phyloP scores from a whole-genome alignment of 2,113 vertebrate species.

The Passer domesticus region DNA sequence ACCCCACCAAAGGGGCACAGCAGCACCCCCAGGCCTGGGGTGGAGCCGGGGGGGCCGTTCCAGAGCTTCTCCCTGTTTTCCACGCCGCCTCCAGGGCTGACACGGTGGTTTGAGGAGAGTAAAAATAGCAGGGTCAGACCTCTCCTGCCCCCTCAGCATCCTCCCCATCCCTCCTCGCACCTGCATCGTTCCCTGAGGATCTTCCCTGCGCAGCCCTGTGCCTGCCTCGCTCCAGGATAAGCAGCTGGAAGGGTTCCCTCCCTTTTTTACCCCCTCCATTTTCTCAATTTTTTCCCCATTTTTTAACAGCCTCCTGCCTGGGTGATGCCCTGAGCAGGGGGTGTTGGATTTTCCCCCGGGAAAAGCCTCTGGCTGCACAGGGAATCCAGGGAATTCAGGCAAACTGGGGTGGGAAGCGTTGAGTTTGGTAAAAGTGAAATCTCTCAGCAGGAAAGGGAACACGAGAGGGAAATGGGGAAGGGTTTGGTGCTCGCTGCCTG shows the following conservation, averaged over 20 bases:
- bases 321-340: fast-evolving
- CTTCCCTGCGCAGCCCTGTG: neutral
- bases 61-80: neutral
- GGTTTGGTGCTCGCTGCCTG: neutral
- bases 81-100: neutral
- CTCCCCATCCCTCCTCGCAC: neutral
- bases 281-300: fast-evolving
- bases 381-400: neutral
- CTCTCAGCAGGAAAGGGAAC: neutral
- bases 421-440: neutral
- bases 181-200: neutral
- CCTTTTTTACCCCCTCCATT: neutral
- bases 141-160: neutral
- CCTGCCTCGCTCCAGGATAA: neutral
- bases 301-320: neutral
- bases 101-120: neutral
- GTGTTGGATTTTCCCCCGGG: neutral
- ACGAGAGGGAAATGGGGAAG: fast-evolving
- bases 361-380: neutral
- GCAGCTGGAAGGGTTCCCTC: neutral
- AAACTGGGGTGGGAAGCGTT: neutral
- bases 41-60: neutral
- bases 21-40: neutral
- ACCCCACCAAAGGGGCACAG: neutral
- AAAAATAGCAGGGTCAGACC: constrained; percentile 14